These are phyloP conservation scores for Pampusana beccarii DNA, from an alignment of 2,113 vertebrate species.

Conservation along the genomic window DNA sequence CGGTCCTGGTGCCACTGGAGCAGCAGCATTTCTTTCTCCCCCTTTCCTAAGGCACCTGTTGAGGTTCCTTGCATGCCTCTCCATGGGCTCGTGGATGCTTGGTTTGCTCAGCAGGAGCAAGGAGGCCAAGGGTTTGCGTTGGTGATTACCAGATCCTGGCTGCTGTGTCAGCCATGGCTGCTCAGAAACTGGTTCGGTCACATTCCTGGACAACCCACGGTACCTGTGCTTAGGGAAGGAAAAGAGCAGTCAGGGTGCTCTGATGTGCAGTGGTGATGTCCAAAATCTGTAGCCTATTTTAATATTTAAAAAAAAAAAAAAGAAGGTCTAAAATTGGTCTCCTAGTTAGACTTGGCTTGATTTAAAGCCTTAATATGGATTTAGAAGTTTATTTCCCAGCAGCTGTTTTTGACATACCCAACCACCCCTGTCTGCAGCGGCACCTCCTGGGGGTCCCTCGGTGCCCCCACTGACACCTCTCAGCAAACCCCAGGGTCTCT, in stretches of 20 bases:
- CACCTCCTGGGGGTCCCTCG: not conserved
- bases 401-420: not conserved
- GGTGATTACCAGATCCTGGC: too few species aligned
- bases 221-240: not conserved
- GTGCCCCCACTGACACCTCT: too few species aligned
- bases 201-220: rapidly evolving
- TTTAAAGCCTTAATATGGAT: not conserved
- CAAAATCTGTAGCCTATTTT: not conserved
- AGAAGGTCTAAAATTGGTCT: not conserved
- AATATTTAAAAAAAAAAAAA: not conserved
- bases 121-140: not conserved
- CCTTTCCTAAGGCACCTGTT: too few species aligned
- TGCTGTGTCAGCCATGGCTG: not conserved
- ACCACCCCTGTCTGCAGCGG: not conserved
- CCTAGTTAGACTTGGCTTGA: not conserved
- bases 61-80: too few species aligned
- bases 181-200: rapidly evolving
- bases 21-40: too few species aligned
- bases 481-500: too few species aligned
- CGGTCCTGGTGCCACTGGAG: too few species aligned
- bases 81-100: not conserved
- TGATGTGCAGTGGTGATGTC: not conserved
- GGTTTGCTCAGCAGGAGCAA: not conserved
- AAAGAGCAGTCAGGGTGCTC: not conserved
- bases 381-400: not conserved